phyloP scores from a whole-genome alignment of 2,888 invertebrate species.

The Seira musarum region DNA sequence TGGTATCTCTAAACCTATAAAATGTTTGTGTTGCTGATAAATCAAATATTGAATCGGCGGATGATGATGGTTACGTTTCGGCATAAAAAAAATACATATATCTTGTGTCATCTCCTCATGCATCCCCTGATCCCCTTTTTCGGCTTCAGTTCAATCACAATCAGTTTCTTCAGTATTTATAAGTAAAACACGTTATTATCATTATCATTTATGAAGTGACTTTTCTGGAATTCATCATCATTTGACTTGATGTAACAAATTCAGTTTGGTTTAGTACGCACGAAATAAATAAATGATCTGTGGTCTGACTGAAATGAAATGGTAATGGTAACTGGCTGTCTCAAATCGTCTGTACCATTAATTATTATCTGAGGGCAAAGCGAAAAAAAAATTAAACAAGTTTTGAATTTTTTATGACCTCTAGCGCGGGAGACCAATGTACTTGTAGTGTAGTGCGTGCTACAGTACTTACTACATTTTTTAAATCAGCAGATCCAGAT shows the following conservation, averaged over 20 bases:
- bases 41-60: not conserved
- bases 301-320: not conserved
- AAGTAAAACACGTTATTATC: slow-evolving; percentile 11
- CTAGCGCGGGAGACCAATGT: slow-evolving; percentile 7
- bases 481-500: not conserved
- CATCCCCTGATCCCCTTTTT: not conserved
- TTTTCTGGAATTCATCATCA: not conserved
- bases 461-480: not conserved
- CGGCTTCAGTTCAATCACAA: slow-evolving; percentile 1
- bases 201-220: not conserved
- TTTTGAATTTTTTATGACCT: not conserved
- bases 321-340: not conserved
- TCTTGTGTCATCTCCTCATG: not conserved
- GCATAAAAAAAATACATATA: no score
- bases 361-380: not conserved
- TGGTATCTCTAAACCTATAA: no score
- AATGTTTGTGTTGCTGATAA: not conserved
- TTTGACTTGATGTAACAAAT: not conserved
- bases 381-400: not conserved
- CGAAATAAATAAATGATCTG: not conserved
- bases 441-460: slow-evolving; percentile 4
- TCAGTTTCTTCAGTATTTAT: not conserved
- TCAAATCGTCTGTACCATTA: not conserved
- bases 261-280: not conserved
- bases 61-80: not conserved